phyloP scores from a whole-genome alignment of 2,113 vertebrate species.

The Litocranius walleri region DNA sequence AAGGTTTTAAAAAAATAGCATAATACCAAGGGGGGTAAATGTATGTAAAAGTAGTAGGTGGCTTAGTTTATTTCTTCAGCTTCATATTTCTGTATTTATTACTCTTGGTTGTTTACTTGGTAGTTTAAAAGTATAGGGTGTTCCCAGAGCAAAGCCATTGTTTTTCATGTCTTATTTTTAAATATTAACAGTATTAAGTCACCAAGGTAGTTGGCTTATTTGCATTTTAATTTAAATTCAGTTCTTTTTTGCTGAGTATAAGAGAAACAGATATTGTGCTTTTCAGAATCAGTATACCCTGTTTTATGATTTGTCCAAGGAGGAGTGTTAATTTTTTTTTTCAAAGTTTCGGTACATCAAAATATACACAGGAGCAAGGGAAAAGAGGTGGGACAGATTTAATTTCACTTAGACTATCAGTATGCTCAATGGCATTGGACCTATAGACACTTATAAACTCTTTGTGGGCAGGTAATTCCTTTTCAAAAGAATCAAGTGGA shows the following conservation, averaged over 20 bases:
- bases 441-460: background rate
- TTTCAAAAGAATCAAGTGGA: background rate
- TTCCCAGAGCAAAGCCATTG: background rate
- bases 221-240: slow-evolving; percentile 14
- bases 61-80: background rate
- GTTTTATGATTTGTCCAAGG: background rate
- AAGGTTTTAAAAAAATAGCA: background rate
- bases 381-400: background rate
- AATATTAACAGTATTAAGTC: background rate
- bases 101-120: background rate
- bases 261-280: background rate
- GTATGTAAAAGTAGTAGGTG: background rate
- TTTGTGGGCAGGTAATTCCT: background rate
- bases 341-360: background rate
- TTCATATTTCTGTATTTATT: background rate
- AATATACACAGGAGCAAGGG: background rate
- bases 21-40: background rate
- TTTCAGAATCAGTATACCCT: background rate
- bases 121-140: background rate
- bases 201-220: background rate
- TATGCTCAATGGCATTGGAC: background rate
- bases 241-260: background rate
- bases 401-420: background rate
- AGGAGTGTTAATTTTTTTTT: background rate
- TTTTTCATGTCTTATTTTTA: background rate